Percentiles rank a stretch among this genome's conserved stretches.
Evolutionary conservation across 1,140 invertebrate species (phyloP).

Genomic region (Brachionus calyciflorus): DNA sequence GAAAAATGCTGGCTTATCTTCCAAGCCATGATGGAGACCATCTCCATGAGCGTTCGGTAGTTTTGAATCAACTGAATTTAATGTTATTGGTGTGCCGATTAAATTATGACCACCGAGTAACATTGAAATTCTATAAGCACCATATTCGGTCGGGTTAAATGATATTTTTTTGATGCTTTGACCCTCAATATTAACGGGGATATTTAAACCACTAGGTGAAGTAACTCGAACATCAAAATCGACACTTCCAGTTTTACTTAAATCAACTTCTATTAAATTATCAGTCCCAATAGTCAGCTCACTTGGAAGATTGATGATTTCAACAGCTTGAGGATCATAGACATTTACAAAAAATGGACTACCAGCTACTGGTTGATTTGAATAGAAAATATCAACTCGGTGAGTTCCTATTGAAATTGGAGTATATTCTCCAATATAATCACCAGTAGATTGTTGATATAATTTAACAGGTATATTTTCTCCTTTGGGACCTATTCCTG

Average conservation of each 20-base stretch:
- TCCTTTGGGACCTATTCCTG: conserved; percentile 24
- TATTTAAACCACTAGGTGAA: conserved; percentile 2
- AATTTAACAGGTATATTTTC: conserved; percentile 19
- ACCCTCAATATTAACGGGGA: conserved; percentile 13
- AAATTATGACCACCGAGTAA: conserved; percentile 7
- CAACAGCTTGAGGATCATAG: conserved; percentile 15
- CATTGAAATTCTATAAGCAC: conserved; percentile 14
- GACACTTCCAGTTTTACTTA: neutral
- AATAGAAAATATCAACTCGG: conserved; percentile 9
- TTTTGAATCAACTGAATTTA: conserved; percentile 46
- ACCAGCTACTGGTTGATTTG: conserved; percentile 18
- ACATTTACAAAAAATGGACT: conserved; percentile 45
- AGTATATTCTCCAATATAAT: conserved; percentile 34
- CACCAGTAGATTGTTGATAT: conserved; percentile 22
- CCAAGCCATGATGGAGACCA: conserved; percentile 55
- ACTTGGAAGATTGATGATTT: neutral
- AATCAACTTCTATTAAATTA: conserved; percentile 35
- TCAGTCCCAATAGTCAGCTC: neutral
- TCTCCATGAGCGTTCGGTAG: conserved; percentile 59
- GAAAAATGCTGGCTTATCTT: conserved; percentile 59
- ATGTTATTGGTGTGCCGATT: conserved; percentile 40
- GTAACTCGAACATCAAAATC: conserved; percentile 24
- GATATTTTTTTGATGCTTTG: neutral
- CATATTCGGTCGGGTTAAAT: conserved; percentile 1
- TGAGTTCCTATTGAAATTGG: conserved; percentile 17